Base-by-base conservation (phyloP, 2,113 vertebrate genomes). In the Pseudorhombus dupliciocellatus region DNA sequence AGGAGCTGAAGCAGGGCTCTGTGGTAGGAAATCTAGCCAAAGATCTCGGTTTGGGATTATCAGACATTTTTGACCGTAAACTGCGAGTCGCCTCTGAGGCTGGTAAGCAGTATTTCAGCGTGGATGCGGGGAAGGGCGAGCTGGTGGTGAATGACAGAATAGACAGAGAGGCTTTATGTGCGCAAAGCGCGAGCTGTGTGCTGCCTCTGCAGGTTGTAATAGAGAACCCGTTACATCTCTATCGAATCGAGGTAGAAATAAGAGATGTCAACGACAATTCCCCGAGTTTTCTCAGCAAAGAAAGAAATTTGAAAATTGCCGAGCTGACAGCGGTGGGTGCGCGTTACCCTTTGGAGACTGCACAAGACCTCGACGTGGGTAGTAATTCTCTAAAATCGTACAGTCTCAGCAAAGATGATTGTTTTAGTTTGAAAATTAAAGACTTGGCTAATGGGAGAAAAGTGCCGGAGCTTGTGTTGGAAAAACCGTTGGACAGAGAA, bases 101-200 rank as follows among this genome's bases (percentile, higher is more conserved):
- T 40, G 91, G 83, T 5, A 85, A 93, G 77, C 87, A 82, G 75
- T 94, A 93, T 91, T 94, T 96, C 84, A 92, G 83, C 0, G 88
- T 96, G 74, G 89, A 94, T 77, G 59, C 90, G 79, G 93, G 69
- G 0, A 94, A 90, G 1, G 95, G 95, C 4, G 89, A 91, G 81
- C 83, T 95, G 83, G 70, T 94, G 25, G 91, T 95, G 9, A 91
- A 92, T 54, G 91, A 94, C 60, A 91, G 91, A 73, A 93, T 95
- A 85, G 95, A 97, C 89, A 93, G 95, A 61, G 95, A 97, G 78
- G 79, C 82, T 7, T 78, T 96, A 51, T 96, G 95, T n/a, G 93
- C 91, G 16, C 90, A 90, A 86, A 95, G 89, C 73, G 48, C 56
- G 14, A 92, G 77, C 53, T 97, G 95, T 67, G 73, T 93, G 0